Conservation (phyloP, 2,888 invertebrate genomes). For the Acronicta psi region DNA sequence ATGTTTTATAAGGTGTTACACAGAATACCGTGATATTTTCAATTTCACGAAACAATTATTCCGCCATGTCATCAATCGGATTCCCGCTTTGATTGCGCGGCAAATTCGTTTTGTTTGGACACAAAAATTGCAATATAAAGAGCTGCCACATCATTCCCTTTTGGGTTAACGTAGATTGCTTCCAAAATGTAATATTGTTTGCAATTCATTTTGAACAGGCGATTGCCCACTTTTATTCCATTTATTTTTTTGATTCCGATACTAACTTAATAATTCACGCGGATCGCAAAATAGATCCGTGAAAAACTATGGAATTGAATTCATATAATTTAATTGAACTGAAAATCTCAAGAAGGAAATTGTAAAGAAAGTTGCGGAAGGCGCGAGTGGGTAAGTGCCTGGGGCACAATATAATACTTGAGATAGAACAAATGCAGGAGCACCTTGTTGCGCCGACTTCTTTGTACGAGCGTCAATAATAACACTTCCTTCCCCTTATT, state of each 20-base stretch:
- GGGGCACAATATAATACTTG: constrained; percentile 79
- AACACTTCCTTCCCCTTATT: constrained; percentile 71
- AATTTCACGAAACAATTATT: constrained; percentile 89
- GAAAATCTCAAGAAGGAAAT: constrained; percentile 78
- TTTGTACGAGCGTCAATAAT: constrained; percentile 73
- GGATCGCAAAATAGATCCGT: constrained; percentile 68
- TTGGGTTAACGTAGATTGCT: constrained; percentile 88
- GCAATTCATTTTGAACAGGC: constrained; percentile 86
- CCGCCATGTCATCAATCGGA: constrained; percentile 89
- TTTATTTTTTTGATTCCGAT: constrained; percentile 77
- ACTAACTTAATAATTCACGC: constrained; percentile 78
- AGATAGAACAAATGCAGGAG: constrained; percentile 76
- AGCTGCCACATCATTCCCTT: constrained; percentile 89
- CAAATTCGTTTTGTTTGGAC: constrained; percentile 89
- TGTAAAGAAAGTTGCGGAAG: constrained; percentile 78
- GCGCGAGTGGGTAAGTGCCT: constrained; percentile 74
- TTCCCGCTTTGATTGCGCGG: constrained; percentile 89
- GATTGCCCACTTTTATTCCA: constrained; percentile 84
- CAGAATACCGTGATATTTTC: constrained; percentile 84
- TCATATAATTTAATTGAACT: constrained; percentile 80
- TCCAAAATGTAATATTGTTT: constrained; percentile 88
- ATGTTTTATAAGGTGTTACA: constrained; percentile 77
- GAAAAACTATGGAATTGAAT: constrained; percentile 77
- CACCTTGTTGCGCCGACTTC: constrained; percentile 76
- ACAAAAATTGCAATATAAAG: constrained; percentile 89